Percentiles rank a stretch among this genome's conserved stretches.
phyloP scores from a whole-genome alignment of 2,888 invertebrate species.

The Lycia hirtaria region DNA sequence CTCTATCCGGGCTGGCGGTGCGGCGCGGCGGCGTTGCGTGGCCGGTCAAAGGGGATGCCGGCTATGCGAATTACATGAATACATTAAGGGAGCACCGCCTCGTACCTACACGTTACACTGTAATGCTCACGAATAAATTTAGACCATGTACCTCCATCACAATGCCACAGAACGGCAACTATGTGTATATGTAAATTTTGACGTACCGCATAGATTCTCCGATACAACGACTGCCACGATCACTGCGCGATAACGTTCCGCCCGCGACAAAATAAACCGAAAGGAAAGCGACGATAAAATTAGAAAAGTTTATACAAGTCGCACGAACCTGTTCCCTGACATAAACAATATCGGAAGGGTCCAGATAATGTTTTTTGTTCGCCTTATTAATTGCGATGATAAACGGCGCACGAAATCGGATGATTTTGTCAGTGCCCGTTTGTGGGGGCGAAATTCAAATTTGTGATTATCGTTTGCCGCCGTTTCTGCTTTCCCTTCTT shows the following conservation, averaged over 20 bases:
- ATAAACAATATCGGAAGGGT: conserved; percentile 59
- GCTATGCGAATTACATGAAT: conserved; percentile 85
- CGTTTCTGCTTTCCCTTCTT: conserved; percentile 75
- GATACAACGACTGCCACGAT: conserved; percentile 53
- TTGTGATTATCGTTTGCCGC: conserved; percentile 80
- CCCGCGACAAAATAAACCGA: conserved; percentile 45
- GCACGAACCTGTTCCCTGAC: conserved; percentile 57
- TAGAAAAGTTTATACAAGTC: conserved; percentile 55
- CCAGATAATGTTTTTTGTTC: conserved; percentile 71
- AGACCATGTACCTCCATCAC: conserved; percentile 78
- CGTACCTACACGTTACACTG: conserved; percentile 81
- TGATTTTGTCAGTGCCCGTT: conserved; percentile 73
- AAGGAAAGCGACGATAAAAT: conserved; percentile 38
- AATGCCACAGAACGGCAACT: conserved; percentile 68
- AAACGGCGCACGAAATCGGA: conserved; percentile 79
- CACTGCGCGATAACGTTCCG: conserved; percentile 31
- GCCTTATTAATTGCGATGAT: conserved; percentile 78
- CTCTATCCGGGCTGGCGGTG: conserved; percentile 79
- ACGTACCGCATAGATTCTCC: conserved; percentile 62
- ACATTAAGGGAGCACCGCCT: conserved; percentile 82
- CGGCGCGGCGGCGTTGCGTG: conserved; percentile 83
- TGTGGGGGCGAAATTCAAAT: conserved; percentile 81
- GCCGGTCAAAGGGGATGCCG: conserved; percentile 85
- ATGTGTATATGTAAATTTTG: conserved; percentile 75
- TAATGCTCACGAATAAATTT: conserved; percentile 84